phyloP scores from a whole-genome alignment of 2,113 vertebrate species.

The Ceuthmochares aereus region DNA sequence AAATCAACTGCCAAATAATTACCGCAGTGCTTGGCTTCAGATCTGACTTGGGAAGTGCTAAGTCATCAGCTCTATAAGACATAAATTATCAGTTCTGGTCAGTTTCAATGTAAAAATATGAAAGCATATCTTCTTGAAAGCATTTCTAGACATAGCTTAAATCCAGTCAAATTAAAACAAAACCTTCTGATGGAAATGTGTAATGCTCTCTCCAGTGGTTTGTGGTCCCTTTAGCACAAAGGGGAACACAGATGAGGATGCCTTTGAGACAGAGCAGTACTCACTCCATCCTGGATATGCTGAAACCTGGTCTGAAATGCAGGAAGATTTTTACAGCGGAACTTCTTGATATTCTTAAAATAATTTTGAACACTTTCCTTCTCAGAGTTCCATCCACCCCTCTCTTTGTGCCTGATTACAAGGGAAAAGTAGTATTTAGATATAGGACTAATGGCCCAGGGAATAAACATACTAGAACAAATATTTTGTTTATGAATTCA shows the following conservation, averaged over 20 bases:
- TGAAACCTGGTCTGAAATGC: background rate
- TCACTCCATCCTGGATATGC: background rate
- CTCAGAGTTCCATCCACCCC: background rate
- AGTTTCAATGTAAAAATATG: background rate
- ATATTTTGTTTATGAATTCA: background rate
- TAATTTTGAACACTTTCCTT: background rate
- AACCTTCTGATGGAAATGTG: background rate
- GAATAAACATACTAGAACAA: background rate
- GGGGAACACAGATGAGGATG: background rate
- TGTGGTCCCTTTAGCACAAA: background rate
- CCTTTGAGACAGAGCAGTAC: background rate
- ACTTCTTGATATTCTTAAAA: background rate
- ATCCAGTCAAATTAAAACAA: background rate
- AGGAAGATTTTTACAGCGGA: background rate
- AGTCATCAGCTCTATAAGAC: conserved; percentile 13
- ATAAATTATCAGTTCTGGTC: conserved; percentile 20
- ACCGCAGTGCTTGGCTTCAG: conserved; percentile 4
- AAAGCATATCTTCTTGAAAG: conserved; percentile 23
- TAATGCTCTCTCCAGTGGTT: background rate
- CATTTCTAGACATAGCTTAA: background rate
- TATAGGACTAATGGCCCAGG: background rate
- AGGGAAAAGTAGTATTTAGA: background rate
- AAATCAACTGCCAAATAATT: conserved; percentile 33
- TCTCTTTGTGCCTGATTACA: background rate
- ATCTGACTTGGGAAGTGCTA: background rate